Percentiles rank a stretch among this genome's conserved stretches.
These are phyloP conservation scores for Xanthorhoe spadicearia DNA, from an alignment of 2,888 invertebrate genomes.

Conservation along the genomic window DNA sequence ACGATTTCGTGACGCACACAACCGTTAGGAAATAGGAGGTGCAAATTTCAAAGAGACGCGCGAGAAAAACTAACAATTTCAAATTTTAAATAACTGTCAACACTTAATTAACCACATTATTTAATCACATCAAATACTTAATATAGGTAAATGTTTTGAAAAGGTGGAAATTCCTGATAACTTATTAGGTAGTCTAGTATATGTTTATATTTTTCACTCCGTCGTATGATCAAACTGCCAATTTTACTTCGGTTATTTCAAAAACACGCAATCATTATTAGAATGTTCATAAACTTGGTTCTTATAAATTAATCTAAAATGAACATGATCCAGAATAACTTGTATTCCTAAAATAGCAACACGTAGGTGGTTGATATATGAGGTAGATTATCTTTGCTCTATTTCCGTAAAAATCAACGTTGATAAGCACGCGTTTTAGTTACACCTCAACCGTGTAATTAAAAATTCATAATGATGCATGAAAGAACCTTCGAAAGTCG, in stretches of 20 bases:
- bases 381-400: conserved; percentile 13
- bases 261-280: not conserved
- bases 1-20: conserved; percentile 17
- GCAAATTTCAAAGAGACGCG: not conserved
- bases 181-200: too few relatives aligned
- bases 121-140: too few relatives aligned
- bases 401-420: conserved; percentile 10
- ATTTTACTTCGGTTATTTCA: conserved; percentile 6
- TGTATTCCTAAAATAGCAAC: conserved; percentile 32
- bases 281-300: conserved; percentile 1
- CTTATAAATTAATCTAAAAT: conserved; percentile 28
- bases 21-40: not conserved
- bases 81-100: too few relatives aligned
- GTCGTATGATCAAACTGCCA: conserved; percentile 5
- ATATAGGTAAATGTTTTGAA: too few relatives aligned
- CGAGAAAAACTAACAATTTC: not conserved
- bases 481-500: not conserved
- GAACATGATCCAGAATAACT: conserved; percentile 37
- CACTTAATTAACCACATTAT: too few relatives aligned
- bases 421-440: conserved; percentile 3
- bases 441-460: not conserved
- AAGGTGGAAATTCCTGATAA: not conserved
- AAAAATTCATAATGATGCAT: not conserved
- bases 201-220: too few relatives aligned
- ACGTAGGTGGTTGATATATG: conserved; percentile 34